Evolutionary conservation across 2,113 vertebrate genomes (phyloP).

Genomic region (Chionomys nivalis): DNA sequence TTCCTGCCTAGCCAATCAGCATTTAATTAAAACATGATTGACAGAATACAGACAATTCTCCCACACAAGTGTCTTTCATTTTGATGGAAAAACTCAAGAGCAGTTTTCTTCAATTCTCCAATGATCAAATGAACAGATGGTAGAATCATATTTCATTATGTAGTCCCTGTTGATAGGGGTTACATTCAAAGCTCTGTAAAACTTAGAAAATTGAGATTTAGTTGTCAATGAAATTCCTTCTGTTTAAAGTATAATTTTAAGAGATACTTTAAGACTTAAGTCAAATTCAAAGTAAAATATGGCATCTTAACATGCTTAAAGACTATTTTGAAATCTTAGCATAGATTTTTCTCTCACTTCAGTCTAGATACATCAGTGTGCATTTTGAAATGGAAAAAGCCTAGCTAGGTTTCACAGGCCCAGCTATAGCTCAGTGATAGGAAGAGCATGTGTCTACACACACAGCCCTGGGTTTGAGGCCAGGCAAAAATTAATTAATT

Average conservation of each 20-base stretch:
- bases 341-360: slow-evolving; percentile 19
- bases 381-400: neutral
- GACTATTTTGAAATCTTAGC: neutral
- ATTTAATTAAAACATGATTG: too few species aligned
- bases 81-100: slow-evolving; percentile 63
- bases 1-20: too few species aligned
- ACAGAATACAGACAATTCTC: too few species aligned
- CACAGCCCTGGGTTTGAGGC: neutral
- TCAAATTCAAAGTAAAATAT: slow-evolving; percentile 22
- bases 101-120: slow-evolving; percentile 51
- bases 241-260: slow-evolving; percentile 46
- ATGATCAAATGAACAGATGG: slow-evolving; percentile 36
- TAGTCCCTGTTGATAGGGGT: neutral
- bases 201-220: slow-evolving; percentile 45
- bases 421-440: neutral
- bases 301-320: slow-evolving; percentile 14
- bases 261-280: slow-evolving; percentile 8
- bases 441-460: neutral
- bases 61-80: slow-evolving; percentile 19
- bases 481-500: neutral
- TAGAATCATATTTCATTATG: slow-evolving; percentile 29
- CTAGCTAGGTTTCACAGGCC: neutral
- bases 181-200: slow-evolving; percentile 41
- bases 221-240: slow-evolving; percentile 44
- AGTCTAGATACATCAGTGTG: neutral